Evolutionary conservation across 2,113 vertebrate species (phyloP).

Genomic region (Formicarius rufipectus): DNA sequence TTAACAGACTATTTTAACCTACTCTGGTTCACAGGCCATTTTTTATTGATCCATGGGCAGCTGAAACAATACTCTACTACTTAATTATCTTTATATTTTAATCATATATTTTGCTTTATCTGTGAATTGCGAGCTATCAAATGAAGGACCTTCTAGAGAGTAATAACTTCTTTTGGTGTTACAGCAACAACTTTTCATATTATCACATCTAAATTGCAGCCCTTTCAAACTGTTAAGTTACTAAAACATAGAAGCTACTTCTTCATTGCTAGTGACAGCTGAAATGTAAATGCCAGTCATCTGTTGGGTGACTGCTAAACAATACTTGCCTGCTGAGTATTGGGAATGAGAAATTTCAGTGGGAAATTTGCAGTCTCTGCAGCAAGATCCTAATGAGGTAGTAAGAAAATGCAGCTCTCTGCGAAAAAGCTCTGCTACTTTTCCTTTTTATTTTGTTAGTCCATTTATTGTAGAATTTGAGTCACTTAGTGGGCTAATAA

Average conservation of each 20-base stretch:
- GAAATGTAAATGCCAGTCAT: background rate
- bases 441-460: slow-evolving; percentile 9
- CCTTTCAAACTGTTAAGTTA: background rate
- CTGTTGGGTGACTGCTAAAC: background rate
- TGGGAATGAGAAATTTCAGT: background rate
- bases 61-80: background rate
- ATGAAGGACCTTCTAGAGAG: background rate
- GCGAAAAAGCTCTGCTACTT: background rate
- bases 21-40: background rate
- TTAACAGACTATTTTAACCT: background rate
- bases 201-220: background rate
- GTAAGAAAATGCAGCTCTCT: background rate
- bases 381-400: background rate
- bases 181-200: background rate
- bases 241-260: background rate
- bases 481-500: background rate
- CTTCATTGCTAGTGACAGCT: background rate
- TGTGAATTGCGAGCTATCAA: background rate
- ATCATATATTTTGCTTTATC: background rate
- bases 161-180: background rate
- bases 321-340: background rate
- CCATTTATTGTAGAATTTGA: background rate
- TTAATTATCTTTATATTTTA: background rate
- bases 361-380: background rate
- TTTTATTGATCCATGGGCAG: background rate